Evolutionary conservation across 2,797 vertebrate genomes (phyloP).

Genomic region (Potorous gilbertii): DNA sequence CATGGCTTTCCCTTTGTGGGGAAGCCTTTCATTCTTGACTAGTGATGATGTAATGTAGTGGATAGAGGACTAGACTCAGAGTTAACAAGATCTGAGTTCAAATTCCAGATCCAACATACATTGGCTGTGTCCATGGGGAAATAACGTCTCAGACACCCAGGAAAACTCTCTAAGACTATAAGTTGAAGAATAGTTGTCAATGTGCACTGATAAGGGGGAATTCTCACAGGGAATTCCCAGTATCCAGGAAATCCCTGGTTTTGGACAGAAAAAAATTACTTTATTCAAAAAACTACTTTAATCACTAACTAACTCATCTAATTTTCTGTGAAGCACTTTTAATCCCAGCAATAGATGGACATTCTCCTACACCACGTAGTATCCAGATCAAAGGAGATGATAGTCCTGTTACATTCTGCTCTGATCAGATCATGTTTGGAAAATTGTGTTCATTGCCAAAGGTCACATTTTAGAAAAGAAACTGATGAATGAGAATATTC

Average conservation of each 20-base stretch:
- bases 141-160: neutral
- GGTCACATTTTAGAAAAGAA: neutral
- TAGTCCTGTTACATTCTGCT: neutral
- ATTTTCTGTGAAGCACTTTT: neutral
- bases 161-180: neutral
- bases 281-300: neutral
- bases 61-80: too few relatives aligned
- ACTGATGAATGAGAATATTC: neutral
- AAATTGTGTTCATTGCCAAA: neutral
- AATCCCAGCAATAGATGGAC: neutral
- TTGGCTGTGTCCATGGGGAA: neutral
- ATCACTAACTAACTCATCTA: neutral
- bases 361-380: neutral
- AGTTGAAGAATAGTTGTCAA: neutral
- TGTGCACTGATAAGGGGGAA: neutral
- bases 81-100: neutral
- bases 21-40: neutral
- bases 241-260: neutral
- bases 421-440: neutral
- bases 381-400: neutral
- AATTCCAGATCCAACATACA: neutral
- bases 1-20: neutral
- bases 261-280: neutral
- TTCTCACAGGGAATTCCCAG: neutral
- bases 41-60: too few relatives aligned